Conservation (phyloP, 2,113 vertebrate genomes). For the Bombycilla garrulus region DNA sequence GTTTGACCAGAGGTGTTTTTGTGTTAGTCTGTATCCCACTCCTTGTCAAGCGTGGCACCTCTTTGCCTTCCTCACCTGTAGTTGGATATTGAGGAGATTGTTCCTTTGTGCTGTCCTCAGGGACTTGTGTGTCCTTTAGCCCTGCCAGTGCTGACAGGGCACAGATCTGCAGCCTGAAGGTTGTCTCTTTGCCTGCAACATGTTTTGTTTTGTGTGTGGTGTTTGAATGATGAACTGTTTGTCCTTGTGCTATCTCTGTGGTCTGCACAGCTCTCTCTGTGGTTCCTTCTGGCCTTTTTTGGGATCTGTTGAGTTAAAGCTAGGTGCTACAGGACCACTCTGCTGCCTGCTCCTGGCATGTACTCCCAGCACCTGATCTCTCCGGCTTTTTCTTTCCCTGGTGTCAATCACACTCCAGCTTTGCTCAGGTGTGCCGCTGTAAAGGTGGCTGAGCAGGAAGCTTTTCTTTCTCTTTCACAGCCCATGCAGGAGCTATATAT, state of each 20-base stretch:
- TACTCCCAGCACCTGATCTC: not conserved
- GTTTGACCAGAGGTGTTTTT: not conserved
- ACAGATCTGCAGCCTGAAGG: not conserved
- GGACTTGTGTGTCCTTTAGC: not conserved
- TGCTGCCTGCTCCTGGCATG: not conserved
- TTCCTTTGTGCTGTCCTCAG: not conserved
- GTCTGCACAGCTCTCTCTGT: not conserved
- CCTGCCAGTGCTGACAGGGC: not conserved
- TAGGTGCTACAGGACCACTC: not conserved
- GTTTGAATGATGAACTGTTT: constrained; percentile 1
- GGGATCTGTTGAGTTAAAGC: not conserved
- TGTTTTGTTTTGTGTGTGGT: not conserved
- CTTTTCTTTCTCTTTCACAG: not conserved
- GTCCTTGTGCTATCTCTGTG: not conserved
- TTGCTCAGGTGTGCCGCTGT: not conserved
- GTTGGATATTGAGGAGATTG: not conserved
- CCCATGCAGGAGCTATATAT: rapidly evolving
- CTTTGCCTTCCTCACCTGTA: not conserved
- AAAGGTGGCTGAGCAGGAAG: not conserved
- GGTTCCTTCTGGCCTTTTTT: not conserved
- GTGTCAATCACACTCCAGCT: rapidly evolving
- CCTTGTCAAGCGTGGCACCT: not conserved
- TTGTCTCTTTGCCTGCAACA: not conserved
- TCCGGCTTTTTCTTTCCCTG: not conserved
- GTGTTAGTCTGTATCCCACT: not conserved